These are phyloP conservation scores for Geodia barretti DNA, from an alignment of 37 sponge, comb jelly and placozoan genomes.

Conservation along the genomic window DNA sequence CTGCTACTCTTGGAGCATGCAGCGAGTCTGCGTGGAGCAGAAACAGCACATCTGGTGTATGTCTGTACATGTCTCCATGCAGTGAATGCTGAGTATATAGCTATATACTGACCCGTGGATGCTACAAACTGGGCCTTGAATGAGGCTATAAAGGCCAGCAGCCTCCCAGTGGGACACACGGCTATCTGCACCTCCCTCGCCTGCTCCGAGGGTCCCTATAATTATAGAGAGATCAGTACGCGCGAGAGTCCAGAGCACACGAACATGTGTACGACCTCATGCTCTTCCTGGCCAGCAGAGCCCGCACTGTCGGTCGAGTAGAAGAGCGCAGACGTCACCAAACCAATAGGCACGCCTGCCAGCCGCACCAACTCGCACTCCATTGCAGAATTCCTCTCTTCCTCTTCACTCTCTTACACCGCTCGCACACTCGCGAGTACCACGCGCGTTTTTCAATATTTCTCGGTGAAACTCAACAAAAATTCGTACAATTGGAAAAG, in stretches of 20 bases:
- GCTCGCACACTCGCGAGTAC: too few relatives aligned
- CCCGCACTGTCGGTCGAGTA: constrained; percentile 3
- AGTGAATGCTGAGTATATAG: background rate
- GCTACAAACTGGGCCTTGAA: constrained; percentile 48
- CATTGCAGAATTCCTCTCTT: too few relatives aligned
- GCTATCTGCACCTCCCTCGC: constrained; percentile 24
- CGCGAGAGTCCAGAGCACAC: background rate
- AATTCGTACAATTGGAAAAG: too few relatives aligned
- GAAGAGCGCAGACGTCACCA: constrained; percentile 18
- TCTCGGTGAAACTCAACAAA: too few relatives aligned
- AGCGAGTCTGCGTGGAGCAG: background rate
- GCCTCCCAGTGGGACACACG: constrained; percentile 39
- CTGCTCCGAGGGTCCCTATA: constrained; percentile 4
- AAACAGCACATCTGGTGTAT: too few relatives aligned
- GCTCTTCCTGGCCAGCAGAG: too few relatives aligned
- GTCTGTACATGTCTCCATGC: background rate
- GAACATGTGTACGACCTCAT: background rate
- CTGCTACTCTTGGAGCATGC: background rate
- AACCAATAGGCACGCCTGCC: constrained; percentile 8
- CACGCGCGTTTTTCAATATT: too few relatives aligned
- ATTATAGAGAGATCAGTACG: background rate
- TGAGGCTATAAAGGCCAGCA: constrained; percentile 46
- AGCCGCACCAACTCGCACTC: constrained; percentile 14
- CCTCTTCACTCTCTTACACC: too few relatives aligned
- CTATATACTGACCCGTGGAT: constrained; percentile 10